These are phyloP conservation scores for Heterohyrax brucei DNA, from an alignment of 2,797 vertebrate genomes.

Conservation along the genomic window DNA sequence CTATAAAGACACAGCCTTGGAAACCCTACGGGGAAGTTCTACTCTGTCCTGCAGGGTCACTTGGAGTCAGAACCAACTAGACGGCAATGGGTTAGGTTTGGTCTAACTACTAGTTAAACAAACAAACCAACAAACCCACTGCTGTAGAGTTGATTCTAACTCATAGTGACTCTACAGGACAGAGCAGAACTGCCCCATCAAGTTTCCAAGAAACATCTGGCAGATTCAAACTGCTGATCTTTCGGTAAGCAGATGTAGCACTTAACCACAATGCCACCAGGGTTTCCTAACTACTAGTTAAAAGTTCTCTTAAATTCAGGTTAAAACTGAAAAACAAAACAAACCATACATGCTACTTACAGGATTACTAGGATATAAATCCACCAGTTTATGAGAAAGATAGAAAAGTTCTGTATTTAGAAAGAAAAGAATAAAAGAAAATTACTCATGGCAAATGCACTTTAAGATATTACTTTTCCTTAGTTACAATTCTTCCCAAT, in stretches of 20 bases:
- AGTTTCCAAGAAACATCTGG: no score
- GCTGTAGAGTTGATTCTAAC: no score
- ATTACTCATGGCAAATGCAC: conserved; percentile 71
- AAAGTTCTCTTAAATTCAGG: conserved; percentile 61
- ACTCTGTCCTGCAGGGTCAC: no score
- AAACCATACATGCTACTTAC: conserved; percentile 92
- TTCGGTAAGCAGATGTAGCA: no score
- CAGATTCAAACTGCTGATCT: no score
- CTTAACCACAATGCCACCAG: no score
- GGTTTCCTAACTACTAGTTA: conserved; percentile 27
- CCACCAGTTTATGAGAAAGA: conserved; percentile 99
- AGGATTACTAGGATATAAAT: conserved; percentile 99
- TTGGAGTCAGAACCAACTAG: no score
- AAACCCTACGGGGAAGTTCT: no score
- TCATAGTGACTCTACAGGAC: no score
- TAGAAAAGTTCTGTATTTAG: conserved; percentile 97
- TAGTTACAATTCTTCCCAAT: conserved; percentile 1
- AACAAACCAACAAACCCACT: no score
- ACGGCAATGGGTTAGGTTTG: not conserved
- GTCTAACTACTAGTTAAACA: conserved; percentile 47
- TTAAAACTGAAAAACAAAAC: conserved; percentile 45
- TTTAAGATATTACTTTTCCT: conserved; percentile 31
- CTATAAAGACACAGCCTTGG: no score
- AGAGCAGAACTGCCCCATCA: no score
- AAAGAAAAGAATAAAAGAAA: conserved; percentile 76